Evolutionary conservation across 2,888 invertebrate species (phyloP).

Genomic region (Xiphydria camelus): DNA sequence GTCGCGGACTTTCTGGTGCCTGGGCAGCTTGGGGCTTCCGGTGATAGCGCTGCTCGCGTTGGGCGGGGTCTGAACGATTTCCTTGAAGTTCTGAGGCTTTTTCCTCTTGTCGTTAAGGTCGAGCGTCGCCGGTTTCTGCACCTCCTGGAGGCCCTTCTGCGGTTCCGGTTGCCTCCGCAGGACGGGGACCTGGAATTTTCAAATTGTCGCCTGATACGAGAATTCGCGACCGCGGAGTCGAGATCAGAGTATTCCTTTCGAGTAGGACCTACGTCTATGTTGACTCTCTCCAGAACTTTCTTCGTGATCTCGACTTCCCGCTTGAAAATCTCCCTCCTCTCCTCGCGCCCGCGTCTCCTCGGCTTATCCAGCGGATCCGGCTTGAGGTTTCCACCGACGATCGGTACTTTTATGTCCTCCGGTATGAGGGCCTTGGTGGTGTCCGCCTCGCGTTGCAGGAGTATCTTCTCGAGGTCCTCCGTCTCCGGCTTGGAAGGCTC

Average conservation of each 20-base stretch:
- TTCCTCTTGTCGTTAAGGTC: constrained; percentile 59
- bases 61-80: constrained; percentile 42
- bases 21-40: constrained; percentile 49
- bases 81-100: constrained; percentile 45
- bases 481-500: constrained; percentile 61
- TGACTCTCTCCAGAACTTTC: constrained; percentile 51
- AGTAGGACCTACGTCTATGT: constrained; percentile 50
- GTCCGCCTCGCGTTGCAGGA: constrained; percentile 67
- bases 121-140: constrained; percentile 66
- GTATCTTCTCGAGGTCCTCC: constrained; percentile 62
- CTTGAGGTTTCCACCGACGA: constrained; percentile 63
- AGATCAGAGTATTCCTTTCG: too few relatives aligned
- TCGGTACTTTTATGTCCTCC: constrained; percentile 63
- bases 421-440: constrained; percentile 68
- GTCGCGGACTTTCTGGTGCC: constrained; percentile 54
- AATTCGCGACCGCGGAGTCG: too few relatives aligned
- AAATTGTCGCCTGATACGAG: too few relatives aligned
- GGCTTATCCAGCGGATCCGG: constrained; percentile 74
- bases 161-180: constrained; percentile 22
- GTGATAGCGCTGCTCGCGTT: constrained; percentile 34
- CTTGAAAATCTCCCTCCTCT: constrained; percentile 54
- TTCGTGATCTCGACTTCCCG: constrained; percentile 56
- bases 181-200: constrained; percentile 15
- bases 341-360: constrained; percentile 49
- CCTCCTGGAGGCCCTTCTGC: constrained; percentile 58